A percentile compares a stretch with the other conserved stretches of the same genome.
phyloP scores from a whole-genome alignment of 2,888 invertebrate species.

The Epinotia ramella region DNA sequence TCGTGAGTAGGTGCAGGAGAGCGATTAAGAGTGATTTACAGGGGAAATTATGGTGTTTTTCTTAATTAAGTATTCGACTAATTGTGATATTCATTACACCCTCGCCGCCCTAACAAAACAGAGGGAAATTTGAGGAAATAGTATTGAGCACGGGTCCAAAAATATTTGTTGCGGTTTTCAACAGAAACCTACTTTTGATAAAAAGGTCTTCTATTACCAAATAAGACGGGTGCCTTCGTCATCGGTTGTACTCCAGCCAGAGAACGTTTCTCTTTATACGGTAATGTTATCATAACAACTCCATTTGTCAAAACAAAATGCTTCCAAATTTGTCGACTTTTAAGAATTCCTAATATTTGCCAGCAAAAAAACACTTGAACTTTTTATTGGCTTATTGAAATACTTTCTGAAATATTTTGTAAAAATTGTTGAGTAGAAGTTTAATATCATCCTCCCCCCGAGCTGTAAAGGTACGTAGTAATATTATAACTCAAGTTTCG shows the following conservation, averaged over 20 bases:
- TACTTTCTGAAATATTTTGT: slow-evolving; percentile 63
- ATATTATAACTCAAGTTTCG: slow-evolving; percentile 62
- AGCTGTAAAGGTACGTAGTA: slow-evolving; percentile 54
- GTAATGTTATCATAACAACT: not conserved
- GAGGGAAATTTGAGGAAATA: slow-evolving; percentile 9
- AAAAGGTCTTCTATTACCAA: not conserved
- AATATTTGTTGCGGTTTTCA: slow-evolving; percentile 10
- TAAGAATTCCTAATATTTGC: slow-evolving; percentile 26
- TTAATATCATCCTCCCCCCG: slow-evolving; percentile 63
- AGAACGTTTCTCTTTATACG: not conserved
- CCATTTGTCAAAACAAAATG: not conserved
- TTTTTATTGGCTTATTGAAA: slow-evolving; percentile 64
- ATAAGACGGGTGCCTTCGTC: not conserved
- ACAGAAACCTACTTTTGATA: slow-evolving; percentile 7
- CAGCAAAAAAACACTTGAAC: slow-evolving; percentile 44
- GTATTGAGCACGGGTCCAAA: not conserved
- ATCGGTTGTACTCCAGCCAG: not conserved
- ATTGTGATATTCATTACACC: slow-evolving; percentile 35
- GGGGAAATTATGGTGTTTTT: slow-evolving; percentile 38
- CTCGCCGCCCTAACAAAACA: slow-evolving; percentile 5
- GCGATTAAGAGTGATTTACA: slow-evolving; percentile 41
- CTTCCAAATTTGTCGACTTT: slow-evolving; percentile 7
- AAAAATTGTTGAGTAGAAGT: slow-evolving; percentile 64
- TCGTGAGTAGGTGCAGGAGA: slow-evolving; percentile 38
- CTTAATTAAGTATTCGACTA: slow-evolving; percentile 39